Percentiles rank a stretch among this genome's conserved stretches.
Conservation (phyloP, 35 echinoderm and acorn worm species). For the Nesometra sesokonis region DNA sequence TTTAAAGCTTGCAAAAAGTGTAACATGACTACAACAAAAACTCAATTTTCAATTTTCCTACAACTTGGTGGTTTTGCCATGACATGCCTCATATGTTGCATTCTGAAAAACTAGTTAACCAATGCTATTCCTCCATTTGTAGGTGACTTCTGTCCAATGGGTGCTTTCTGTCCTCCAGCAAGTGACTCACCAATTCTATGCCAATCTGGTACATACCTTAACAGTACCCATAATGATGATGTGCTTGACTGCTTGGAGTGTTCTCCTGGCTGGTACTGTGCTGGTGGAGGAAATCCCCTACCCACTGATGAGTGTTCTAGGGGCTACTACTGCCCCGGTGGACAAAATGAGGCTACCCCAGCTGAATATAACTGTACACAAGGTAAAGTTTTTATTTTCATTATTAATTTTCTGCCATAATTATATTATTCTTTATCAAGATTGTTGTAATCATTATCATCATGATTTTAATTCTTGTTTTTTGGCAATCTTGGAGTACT, state of each 20-base stretch:
- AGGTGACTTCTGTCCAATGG: constrained; percentile 78
- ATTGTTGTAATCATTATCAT: too few species aligned
- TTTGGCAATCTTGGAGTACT: too few species aligned
- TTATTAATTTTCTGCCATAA: too few species aligned
- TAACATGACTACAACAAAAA: too few species aligned
- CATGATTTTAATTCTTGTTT: too few species aligned
- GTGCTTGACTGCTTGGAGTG: constrained; percentile 44
- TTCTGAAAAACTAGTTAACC: too few species aligned
- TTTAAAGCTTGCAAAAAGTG: too few species aligned
- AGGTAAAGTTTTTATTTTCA: constrained; percentile 19
- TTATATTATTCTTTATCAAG: too few species aligned
- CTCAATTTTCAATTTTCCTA: too few species aligned
- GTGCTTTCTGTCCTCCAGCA: constrained; percentile 59
- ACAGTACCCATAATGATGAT: constrained; percentile 73
- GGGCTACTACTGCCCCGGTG: constrained; percentile 81
- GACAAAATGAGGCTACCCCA: constrained; percentile 67
- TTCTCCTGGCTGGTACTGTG: constrained; percentile 68
- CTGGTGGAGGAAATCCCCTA: constrained; percentile 55
- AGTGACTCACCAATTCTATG: constrained; percentile 65
- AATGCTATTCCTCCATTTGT: too few species aligned
- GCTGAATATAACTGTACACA: constrained; percentile 81
- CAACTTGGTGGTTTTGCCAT: too few species aligned
- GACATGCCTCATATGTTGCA: too few species aligned
- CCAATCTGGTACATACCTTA: constrained; percentile 58
- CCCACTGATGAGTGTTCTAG: constrained; percentile 55